Base-by-base conservation (phyloP, 2,888 invertebrate species). In the Callimorpha dominula region DNA sequence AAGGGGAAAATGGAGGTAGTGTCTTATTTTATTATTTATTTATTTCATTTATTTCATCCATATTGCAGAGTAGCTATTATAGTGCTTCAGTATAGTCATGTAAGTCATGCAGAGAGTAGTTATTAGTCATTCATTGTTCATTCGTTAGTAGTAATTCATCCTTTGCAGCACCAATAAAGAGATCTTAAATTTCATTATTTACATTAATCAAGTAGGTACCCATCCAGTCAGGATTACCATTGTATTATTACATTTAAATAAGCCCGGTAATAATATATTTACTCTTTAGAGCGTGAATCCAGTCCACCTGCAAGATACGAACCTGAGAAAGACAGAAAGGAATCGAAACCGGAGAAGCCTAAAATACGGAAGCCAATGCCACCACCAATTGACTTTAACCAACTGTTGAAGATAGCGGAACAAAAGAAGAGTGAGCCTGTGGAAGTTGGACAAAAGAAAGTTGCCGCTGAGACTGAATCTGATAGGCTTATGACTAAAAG, bases 371-470 rank as follows among this genome's bases (percentile, higher is more conserved):
- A 95, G 79, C 96, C 96, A 0, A 93, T 96, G 6, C 98, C 98
- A 4, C 98, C 98, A 0, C 97, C 97, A 0, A 96, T 98, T 90
- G 97, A 98, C 90, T 99, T 98, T 88, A 96, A 96, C 83, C 97
- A 98, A 73, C 90, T 99, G 42, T 90, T 99, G 5, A 98, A 98
- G 91, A 93, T 98, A 11, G 98, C 98, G 0, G 98, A 97, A 82
- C 97, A 98, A 87, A 98, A 98, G 88, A 98, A 98, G 80, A 96
- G 97, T 89, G 98, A 98, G 88, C 98, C 98, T 0, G 89, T 98
- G 3, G 96, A 97, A 49, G 86, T 88, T 11, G 89, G 77, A 9
- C 83, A 89, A 11, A 93, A 93, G 78, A 91, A 93, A 71, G 81
- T 74, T 12, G 79, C 84, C 0, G 89, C 97, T 74, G 96, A 96